Evolutionary conservation across 2,888 invertebrate species (phyloP), one percentile per base, ranked within the genome.

Genomic region (Masnerella sp.): DNA sequence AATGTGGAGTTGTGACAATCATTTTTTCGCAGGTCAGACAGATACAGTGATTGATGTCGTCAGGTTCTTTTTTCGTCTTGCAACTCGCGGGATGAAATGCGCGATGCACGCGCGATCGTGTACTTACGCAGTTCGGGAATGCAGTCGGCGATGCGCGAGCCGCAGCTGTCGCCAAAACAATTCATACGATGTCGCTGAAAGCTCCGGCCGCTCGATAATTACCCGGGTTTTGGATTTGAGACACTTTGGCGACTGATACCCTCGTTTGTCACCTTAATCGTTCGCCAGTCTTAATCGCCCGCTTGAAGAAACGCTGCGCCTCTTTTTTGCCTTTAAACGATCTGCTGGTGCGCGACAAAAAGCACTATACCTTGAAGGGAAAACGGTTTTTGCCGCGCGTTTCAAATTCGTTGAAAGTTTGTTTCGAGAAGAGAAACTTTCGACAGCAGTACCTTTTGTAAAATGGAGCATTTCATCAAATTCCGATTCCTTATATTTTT

Each of bases 91-190:
- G 25, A 36, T 42, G 15, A 64, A 62, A 54, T 22, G 45, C 45
- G 64, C 51, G 36, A 5, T 25, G n/a, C 20, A 25, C 61, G 43
- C 51, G 64, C 52, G 65, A 22, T 28, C 49, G 32, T 65, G 32
- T 59, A 45, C 51, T 36, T 65, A 76, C 54, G 58, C n/a, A 42
- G 32, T 58, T 51, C 43, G 70, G 40, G 78, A 74, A 77, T 54
- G 74, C 61, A 70, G 43, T 52, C 52, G 62, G 72, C 77, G 64
- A 68, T 76, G 64, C 56, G 45, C 40, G 54, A 34, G 73, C 79
- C 76, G 75, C 80, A 80, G 78, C 77, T 78, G 80, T 67, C 52
- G 76, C 74, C 70, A 67, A 67, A 77, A 75, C 77, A 73, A 79
- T 78, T 75, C 74, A 54, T 52, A 72, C 75, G 77, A 80, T 78